Evolutionary conservation across 2,797 vertebrate genomes (phyloP).

Genomic region (Chiroxiphia lanceolata): DNA sequence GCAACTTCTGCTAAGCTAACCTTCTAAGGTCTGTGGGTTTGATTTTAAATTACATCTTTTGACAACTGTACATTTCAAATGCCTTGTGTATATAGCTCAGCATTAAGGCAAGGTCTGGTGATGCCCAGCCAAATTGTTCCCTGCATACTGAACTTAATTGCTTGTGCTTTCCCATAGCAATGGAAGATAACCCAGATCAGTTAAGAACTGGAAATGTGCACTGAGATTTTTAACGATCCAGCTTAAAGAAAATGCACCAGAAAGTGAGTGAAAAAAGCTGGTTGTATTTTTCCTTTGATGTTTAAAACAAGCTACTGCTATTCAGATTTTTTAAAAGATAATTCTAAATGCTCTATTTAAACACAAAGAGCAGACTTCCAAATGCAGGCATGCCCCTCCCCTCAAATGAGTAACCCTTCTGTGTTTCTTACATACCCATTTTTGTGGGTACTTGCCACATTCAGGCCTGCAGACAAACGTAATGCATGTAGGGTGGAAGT

Average conservation of each 20-base stretch:
- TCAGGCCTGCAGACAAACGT: not conserved
- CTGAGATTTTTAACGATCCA: not conserved
- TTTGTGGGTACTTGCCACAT: not conserved
- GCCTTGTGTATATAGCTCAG: constrained; percentile 48
- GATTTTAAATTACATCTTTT: constrained; percentile 25
- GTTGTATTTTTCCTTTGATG: not conserved
- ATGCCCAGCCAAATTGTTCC: not conserved
- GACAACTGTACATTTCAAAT: constrained; percentile 46
- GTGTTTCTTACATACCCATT: not conserved
- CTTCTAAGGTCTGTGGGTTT: not conserved
- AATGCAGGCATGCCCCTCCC: not conserved
- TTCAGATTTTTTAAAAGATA: not conserved
- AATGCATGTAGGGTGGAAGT: fast-evolving
- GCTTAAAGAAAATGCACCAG: not conserved
- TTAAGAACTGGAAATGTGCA: constrained; percentile 11
- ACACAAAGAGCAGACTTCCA: not conserved
- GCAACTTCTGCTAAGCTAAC: not conserved
- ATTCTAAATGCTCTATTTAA: constrained; percentile 25
- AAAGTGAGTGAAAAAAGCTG: not conserved
- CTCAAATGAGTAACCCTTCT: not conserved
- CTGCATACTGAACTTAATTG: not conserved
- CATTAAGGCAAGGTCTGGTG: constrained; percentile 26
- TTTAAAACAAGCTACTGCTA: not conserved
- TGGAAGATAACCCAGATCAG: not conserved
- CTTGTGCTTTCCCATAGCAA: not conserved